Percentiles rank a stretch among this genome's conserved stretches.
Evolutionary conservation across 1,140 invertebrate species (phyloP).

Genomic region (Sesamia nonagrioides): DNA sequence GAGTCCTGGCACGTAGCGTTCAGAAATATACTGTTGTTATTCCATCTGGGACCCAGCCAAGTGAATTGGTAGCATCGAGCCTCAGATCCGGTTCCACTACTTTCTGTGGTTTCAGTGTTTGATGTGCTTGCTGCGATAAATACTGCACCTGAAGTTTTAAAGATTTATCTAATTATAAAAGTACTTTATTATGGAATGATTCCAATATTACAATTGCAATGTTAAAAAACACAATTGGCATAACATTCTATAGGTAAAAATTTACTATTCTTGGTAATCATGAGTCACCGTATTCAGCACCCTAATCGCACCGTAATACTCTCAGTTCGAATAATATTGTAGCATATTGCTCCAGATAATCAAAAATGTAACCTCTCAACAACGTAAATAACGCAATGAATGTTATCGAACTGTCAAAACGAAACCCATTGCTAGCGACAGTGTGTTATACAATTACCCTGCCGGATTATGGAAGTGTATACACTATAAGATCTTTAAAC

Average conservation of each 20-base stretch:
- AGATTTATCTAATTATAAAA: neutral
- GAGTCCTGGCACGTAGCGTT: conserved; percentile 87
- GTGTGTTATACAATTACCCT: too few species aligned
- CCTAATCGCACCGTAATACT: too few species aligned
- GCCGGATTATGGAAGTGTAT: too few species aligned
- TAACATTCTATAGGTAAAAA: too few species aligned
- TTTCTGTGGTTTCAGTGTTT: conserved; percentile 34
- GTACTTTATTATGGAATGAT: neutral
- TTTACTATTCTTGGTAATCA: neutral
- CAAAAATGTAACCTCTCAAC: too few species aligned
- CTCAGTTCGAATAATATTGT: too few species aligned
- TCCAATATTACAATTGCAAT: neutral
- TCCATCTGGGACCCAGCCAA: conserved; percentile 87
- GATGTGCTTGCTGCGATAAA: conserved; percentile 43
- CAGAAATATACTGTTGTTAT: conserved; percentile 80
- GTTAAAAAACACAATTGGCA: neutral
- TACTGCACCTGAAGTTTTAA: conserved; percentile 56
- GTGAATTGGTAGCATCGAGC: conserved; percentile 86
- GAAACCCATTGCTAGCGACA: too few species aligned
- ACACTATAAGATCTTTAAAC: neutral
- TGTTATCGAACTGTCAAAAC: too few species aligned
- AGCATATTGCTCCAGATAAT: too few species aligned
- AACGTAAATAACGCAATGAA: too few species aligned
- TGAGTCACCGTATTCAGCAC: neutral
- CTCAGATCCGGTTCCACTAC: conserved; percentile 43